Evolutionary conservation across 2,888 invertebrate species (phyloP).

Genomic region (Cephonodes hylas): DNA sequence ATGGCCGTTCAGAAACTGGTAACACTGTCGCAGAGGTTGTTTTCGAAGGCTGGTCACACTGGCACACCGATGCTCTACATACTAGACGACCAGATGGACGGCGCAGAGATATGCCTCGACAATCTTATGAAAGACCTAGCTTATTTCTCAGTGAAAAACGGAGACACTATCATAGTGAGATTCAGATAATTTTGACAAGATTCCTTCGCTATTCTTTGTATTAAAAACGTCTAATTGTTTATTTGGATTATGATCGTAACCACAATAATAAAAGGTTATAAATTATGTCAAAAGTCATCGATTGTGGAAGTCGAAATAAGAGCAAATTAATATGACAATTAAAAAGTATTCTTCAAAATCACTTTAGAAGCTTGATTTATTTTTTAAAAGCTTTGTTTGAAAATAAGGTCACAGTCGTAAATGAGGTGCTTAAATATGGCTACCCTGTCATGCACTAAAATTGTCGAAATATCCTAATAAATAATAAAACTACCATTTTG

Average conservation of each 20-base stretch:
- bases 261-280: not conserved
- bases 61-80: conserved; percentile 71
- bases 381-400: not conserved
- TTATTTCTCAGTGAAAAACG: conserved; percentile 91
- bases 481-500: not conserved
- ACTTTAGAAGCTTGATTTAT: not conserved
- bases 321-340: not conserved
- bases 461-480: not conserved
- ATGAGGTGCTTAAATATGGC: not conserved
- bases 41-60: conserved; percentile 69
- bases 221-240: not conserved
- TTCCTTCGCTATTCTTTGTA: not conserved
- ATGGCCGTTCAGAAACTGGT: conserved; percentile 92
- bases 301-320: too few species aligned
- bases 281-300: not conserved
- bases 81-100: conserved; percentile 79
- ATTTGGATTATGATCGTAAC: not conserved
- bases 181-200: conserved; percentile 68
- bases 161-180: conserved; percentile 88
- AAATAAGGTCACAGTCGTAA: not conserved
- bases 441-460: not conserved
- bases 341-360: not conserved
- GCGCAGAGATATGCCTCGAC: conserved; percentile 87
- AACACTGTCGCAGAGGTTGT: conserved; percentile 89
- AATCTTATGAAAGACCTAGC: conserved; percentile 91